Evolutionary conservation across 2,888 invertebrate species (phyloP), one percentile per base, ranked within the genome.

Genomic region (Andricus quercusramuli): DNA sequence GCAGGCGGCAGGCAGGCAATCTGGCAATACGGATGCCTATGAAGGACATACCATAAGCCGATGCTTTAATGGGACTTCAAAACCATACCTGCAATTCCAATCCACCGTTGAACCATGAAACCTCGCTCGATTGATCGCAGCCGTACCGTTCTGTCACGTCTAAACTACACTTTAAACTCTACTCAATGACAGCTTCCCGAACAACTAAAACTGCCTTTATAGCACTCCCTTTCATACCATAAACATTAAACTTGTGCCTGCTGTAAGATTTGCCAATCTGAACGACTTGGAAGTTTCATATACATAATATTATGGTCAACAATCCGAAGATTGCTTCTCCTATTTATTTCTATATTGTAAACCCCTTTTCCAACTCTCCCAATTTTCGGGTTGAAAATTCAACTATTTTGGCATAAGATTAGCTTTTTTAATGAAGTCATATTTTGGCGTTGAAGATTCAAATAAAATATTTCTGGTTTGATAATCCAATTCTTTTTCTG

Each of bases 61-160:
- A 22, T 41, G 67, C 67, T 41, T 67, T 67, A 67, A 67, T 41
- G 41, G 67, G 15, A 22, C 67, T 67, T 67, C 13, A 44, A 22
- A 67, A 44, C 67, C 44, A 22, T 67, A 67, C 22, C 67, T 67
- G 44, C 67, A 67, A 67, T n/a, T 67, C 41, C 67, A 22, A 67
- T 67, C 6, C 13, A 22, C 13, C 22, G 41, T 22, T 44, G 41
- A 67, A 67, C 20, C 41, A 41, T 44, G 41, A 44, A 67, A 66
- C 13, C 67, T 67, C 22, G 67, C 44, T 41, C 41, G 41, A 41
- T 67, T 67, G 44, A 67, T 67, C 44, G 22, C n/a, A 67, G 37
- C 6, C 67, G 44, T 67, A 41, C 15, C 15, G 41, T 44, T 41
- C 67, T 67, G 41, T 3, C 41, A 44, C 66, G 37, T 66, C 66